These are phyloP conservation scores for Zaprionus vittiger DNA, from an alignment of 1,140 invertebrate genomes.

Conservation along the genomic window DNA sequence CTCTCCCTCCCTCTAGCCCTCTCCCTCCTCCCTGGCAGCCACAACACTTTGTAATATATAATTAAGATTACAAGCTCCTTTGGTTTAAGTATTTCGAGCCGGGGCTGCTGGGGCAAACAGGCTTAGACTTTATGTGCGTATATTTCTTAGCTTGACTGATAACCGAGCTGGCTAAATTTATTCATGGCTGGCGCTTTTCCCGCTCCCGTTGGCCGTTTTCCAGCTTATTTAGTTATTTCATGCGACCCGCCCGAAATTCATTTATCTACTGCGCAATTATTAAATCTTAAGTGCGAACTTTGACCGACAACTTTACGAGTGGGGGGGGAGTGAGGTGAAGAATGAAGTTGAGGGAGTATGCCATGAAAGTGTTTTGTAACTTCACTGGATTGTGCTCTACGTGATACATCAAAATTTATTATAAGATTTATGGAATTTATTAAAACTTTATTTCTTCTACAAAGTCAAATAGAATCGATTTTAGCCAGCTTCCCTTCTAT, in stretches of 20 bases:
- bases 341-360: not conserved
- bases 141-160: conserved; percentile 74
- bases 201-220: conserved; percentile 33
- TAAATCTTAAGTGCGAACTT: conserved; percentile 57
- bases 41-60: conserved; percentile 81
- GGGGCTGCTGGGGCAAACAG: conserved; percentile 25
- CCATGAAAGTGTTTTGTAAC: not conserved
- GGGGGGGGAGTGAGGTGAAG: not conserved
- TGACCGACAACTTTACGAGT: conserved; percentile 11
- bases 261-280: conserved; percentile 73
- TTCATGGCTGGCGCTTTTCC: conserved; percentile 63
- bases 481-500: not conserved
- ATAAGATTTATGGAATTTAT: not conserved
- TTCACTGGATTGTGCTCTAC: not conserved
- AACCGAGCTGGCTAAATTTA: conserved; percentile 77
- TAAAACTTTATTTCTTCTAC: not conserved
- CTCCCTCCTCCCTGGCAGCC: conserved; percentile 23
- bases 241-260: conserved; percentile 59
- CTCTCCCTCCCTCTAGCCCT: too few relatives aligned
- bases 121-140: conserved; percentile 51
- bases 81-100: conserved; percentile 64
- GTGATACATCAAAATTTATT: not conserved
- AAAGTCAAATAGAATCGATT: not conserved
- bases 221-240: conserved; percentile 65
- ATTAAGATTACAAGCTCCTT: conserved; percentile 81